Evolutionary conservation across 2,888 invertebrate species (phyloP).

Genomic region (Ischnura elegans): DNA sequence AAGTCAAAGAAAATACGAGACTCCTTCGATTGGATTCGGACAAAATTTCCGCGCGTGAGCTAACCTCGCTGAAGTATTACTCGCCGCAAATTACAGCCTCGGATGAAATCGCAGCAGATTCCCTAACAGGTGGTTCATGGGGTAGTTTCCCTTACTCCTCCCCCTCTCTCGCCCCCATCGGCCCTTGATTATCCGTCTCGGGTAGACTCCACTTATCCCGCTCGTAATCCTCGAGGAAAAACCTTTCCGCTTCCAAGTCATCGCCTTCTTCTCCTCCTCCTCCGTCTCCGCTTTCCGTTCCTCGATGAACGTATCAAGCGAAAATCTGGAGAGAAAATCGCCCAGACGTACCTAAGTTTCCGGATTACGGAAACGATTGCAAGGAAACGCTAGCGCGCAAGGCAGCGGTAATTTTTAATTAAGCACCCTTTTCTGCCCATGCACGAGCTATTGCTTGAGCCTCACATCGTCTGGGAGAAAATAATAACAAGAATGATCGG

Average conservation of each 20-base stretch:
- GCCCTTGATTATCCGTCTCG: neutral
- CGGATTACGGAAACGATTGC: too few relatives aligned
- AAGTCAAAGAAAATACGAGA: too few relatives aligned
- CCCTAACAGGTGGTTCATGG: neutral
- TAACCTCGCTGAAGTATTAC: neutral
- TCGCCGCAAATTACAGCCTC: neutral
- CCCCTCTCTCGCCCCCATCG: neutral
- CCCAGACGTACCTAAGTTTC: neutral
- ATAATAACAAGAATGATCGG: too few relatives aligned
- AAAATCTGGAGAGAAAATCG: neutral
- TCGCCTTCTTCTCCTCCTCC: neutral
- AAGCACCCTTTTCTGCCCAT: too few relatives aligned
- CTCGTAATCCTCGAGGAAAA: neutral
- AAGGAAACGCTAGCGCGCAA: too few relatives aligned
- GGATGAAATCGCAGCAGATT: neutral
- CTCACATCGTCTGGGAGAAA: too few relatives aligned
- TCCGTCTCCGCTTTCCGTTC: neutral
- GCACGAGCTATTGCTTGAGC: too few relatives aligned
- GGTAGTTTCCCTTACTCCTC: neutral
- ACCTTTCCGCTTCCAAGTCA: neutral
- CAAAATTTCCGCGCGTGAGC: neutral
- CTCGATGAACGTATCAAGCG: neutral
- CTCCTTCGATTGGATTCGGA: too few relatives aligned
- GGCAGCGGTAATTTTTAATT: too few relatives aligned
- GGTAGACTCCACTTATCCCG: conserved; percentile 15